Base-by-base conservation (phyloP, 2,888 invertebrate species). In the Venustoraphidia nigricollis region DNA sequence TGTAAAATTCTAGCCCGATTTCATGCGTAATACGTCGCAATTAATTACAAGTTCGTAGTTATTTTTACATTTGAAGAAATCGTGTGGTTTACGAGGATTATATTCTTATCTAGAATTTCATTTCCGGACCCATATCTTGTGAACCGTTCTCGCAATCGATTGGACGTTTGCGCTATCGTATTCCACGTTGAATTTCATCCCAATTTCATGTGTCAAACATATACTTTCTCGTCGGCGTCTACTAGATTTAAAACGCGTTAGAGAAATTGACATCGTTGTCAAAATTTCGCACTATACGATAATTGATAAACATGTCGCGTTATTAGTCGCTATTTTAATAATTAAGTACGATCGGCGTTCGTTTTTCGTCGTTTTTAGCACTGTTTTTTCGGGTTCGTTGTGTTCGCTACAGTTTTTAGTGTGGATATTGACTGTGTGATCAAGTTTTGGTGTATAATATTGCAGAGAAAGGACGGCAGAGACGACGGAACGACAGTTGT, bases 151-250 rank as follows among this genome's bases (percentile, higher is more conserved):
- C 52, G 54, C 38, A 56, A 59, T 58, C 55, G 57, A 59, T 58
- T 57, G 47, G 51, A 47, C 50, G 54, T 52, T 51, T 51, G 51
- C 53, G 55, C 51, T 55, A 50, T 62, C 56, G 62, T 52, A 61
- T 60, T 64, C 55, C 58, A 58, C 60, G 58, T 62, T 55, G 62
- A 65, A 68, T 66, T 65, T 62, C 62, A 61, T 60, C 62, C 62
- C 59, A 60, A 63, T 60, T 55, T 61, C 54, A 59, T 64, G 64
- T 61, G 60, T 61, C 57, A 63, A 64, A 65, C 63, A 60, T 58
- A 56, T 53, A 54, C 55, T 57, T 53, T 53, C 52, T 50, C 49
- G 47, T 37, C 46, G 53, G 53, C 27, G 27, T 27, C 27, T 27
- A 27, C 27, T 27, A 27, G 27, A 27, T 27, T 27, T 27, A 27